Conservation (phyloP, 2,888 invertebrate genomes). For the Acleris emargana region DNA sequence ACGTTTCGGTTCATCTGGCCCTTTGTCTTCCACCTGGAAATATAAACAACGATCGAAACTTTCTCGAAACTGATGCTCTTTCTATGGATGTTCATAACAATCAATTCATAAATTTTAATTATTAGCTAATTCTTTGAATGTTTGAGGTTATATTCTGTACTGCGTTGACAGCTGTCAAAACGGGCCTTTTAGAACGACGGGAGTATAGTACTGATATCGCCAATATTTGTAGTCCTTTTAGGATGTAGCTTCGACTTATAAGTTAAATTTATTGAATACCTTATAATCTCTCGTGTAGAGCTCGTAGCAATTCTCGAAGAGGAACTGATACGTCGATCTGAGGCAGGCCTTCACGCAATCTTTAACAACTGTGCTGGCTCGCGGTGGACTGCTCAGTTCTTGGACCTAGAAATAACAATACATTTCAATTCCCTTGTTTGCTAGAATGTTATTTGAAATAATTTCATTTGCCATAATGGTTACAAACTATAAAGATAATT, state of each 20-base stretch:
- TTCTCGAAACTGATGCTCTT: not conserved
- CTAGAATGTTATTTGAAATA: not conserved
- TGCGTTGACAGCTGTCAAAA: too few species aligned
- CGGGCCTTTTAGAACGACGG: too few species aligned
- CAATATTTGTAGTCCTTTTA: too few species aligned
- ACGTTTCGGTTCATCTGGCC: conserved; percentile 90
- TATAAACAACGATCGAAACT: not conserved
- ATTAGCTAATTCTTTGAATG: too few species aligned
- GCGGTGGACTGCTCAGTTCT: conserved; percentile 98
- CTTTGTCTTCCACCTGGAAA: conserved; percentile 90
- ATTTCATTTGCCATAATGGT: not conserved
- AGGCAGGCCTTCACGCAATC: conserved; percentile 99
- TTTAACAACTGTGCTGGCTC: conserved; percentile 99
- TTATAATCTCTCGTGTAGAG: conserved; percentile 97
- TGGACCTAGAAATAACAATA: conserved; percentile 88
- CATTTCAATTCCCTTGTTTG: not conserved
- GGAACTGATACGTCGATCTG: conserved; percentile 99
- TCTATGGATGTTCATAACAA: too few species aligned
- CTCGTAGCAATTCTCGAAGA: conserved; percentile 99
- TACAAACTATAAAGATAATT: too few species aligned
- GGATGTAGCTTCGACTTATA: too few species aligned
- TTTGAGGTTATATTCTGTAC: too few species aligned
- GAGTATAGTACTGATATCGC: too few species aligned
- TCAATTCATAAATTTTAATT: too few species aligned
- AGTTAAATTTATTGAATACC: conserved; percentile 63